These are phyloP conservation scores for Zelostemma sp. DNA, from an alignment of 1,140 invertebrate species.

Conservation along the genomic window DNA sequence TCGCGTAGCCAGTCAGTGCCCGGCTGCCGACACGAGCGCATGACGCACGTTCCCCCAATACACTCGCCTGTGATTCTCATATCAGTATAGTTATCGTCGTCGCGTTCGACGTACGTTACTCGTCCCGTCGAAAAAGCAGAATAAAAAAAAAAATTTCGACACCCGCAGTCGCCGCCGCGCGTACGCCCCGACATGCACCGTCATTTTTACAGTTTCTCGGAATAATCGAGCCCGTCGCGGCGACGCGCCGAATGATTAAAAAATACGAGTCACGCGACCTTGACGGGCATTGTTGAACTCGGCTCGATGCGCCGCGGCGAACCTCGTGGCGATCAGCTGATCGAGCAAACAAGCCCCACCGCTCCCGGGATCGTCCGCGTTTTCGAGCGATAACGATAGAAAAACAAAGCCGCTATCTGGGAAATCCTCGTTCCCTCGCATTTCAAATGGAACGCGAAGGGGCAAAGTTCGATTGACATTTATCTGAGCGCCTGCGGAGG, in stretches of 20 bases:
- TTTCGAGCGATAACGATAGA: background rate
- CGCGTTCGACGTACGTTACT: slow-evolving; percentile 4
- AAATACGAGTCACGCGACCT: background rate
- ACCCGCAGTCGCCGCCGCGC: background rate
- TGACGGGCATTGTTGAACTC: slow-evolving; percentile 1
- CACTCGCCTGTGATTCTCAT: slow-evolving; percentile 50
- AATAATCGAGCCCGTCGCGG: background rate
- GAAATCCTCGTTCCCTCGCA: slow-evolving; percentile 1
- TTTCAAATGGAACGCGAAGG: background rate
- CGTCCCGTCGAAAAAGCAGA: background rate
- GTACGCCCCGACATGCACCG: background rate
- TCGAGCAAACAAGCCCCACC: slow-evolving; percentile 35
- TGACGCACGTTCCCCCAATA: slow-evolving; percentile 57
- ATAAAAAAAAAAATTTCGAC: background rate
- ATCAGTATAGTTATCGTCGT: slow-evolving; percentile 25
- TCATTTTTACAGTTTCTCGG: background rate
- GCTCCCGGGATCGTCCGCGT: slow-evolving; percentile 1
- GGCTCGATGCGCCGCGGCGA: slow-evolving; percentile 5
- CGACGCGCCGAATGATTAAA: background rate
- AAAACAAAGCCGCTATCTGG: background rate
- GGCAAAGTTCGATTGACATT: slow-evolving; percentile 3
- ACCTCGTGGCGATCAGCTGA: slow-evolving; percentile 67
- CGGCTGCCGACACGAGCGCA: slow-evolving; percentile 68
- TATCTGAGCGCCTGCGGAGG: background rate
- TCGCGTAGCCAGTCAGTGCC: slow-evolving; percentile 64